Conservation (phyloP, 2,888 invertebrate species). For the Muscina levida region DNA sequence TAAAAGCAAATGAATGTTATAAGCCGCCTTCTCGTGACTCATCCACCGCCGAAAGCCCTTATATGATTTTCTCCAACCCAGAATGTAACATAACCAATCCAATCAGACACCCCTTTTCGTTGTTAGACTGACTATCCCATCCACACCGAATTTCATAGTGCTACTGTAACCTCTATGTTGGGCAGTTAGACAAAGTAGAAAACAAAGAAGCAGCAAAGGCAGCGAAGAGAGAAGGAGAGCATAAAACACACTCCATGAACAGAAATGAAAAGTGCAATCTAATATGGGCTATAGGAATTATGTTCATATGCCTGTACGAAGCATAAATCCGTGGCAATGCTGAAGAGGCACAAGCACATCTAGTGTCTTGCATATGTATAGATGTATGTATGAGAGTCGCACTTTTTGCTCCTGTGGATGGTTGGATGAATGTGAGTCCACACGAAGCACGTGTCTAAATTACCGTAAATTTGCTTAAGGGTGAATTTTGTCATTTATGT, state of each 20-base stretch:
- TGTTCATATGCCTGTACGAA: too few species aligned
- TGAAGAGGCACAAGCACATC: constrained; percentile 48
- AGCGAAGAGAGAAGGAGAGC: constrained; percentile 1
- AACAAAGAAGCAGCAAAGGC: neutral
- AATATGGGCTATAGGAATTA: constrained; percentile 37
- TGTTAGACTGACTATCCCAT: constrained; percentile 42
- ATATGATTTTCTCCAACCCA: constrained; percentile 19
- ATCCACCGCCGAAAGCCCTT: constrained; percentile 54
- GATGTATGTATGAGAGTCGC: neutral
- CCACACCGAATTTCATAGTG: constrained; percentile 41
- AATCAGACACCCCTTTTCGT: constrained; percentile 60
- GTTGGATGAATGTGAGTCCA: neutral
- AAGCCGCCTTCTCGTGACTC: constrained; percentile 66
- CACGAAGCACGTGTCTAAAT: constrained; percentile 76
- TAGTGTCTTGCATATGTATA: too few species aligned
- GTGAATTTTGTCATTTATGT: constrained; percentile 70
- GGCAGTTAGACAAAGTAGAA: constrained; percentile 29
- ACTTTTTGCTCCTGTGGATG: neutral
- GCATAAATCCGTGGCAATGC: neutral
- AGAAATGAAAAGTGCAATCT: constrained; percentile 49
- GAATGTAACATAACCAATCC: constrained; percentile 39
- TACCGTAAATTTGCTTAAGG: constrained; percentile 77
- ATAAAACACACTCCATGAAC: constrained; percentile 1
- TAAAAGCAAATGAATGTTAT: constrained; percentile 40
- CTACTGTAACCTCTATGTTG: constrained; percentile 53